These are phyloP conservation scores for Scolopax rusticola DNA, from an alignment of 2,797 vertebrate species.

Conservation along the genomic window DNA sequence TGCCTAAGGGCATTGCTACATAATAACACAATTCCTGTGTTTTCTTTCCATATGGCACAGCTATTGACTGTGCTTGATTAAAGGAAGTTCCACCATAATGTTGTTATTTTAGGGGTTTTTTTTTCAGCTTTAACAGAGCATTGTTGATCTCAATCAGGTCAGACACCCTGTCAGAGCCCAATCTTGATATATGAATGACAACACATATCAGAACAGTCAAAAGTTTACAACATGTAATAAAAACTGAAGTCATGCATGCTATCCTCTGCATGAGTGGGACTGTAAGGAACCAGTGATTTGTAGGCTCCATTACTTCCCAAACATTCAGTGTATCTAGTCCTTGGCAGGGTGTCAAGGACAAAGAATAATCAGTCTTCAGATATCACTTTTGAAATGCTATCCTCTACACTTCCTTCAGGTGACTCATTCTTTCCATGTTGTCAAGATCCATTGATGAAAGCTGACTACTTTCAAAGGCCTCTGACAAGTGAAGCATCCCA, in stretches of 20 bases:
- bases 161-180: slow-evolving; percentile 59
- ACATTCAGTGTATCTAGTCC: slow-evolving; percentile 74
- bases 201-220: slow-evolving; percentile 68
- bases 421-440: slow-evolving; percentile 75
- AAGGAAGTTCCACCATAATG: not conserved
- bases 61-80: not conserved
- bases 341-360: slow-evolving; percentile 80
- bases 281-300: slow-evolving; percentile 75
- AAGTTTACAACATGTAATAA: slow-evolving; percentile 76
- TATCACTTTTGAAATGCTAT: slow-evolving; percentile 71
- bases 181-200: slow-evolving; percentile 66
- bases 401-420: slow-evolving; percentile 73
- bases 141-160: slow-evolving; percentile 68
- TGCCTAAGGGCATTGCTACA: not conserved
- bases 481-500: slow-evolving; percentile 68
- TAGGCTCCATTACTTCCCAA: slow-evolving; percentile 78
- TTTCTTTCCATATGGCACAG: not conserved
- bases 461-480: slow-evolving; percentile 68
- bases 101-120: not conserved
- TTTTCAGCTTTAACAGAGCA: slow-evolving; percentile 6
- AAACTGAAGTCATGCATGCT: slow-evolving; percentile 64
- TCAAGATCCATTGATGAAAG: slow-evolving; percentile 78
- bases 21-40: fast-evolving
- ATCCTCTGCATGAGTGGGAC: slow-evolving; percentile 51
- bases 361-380: slow-evolving; percentile 79